Base-by-base conservation (phyloP, 2,888 invertebrate genomes). In the Ormyrus nitidulus region DNA sequence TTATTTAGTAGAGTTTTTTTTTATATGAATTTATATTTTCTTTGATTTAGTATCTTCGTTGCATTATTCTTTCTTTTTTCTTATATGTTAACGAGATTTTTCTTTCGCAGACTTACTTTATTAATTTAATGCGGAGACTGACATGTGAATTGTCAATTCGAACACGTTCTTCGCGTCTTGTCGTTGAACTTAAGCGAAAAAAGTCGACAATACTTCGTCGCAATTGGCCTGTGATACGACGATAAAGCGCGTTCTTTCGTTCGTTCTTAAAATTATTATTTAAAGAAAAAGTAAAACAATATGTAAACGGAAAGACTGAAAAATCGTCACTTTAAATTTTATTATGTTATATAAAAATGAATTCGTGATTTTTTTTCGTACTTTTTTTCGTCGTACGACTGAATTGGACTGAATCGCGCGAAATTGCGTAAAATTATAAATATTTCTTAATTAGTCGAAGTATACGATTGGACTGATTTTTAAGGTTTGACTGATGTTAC, bases 401-500 rank as follows among this genome's bases (percentile, higher is more conserved):
- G 88, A 89, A 89, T 89, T 88, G 87, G 89, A 81, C 77, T 76
- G 78, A 79, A 77, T 81, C 72, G 74, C 59, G 77, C 74, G 74
- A 81, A 78, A 82, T 34, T 34, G 34, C 34, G 34, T 34, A 34
- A 34, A 34, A 34, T 34, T 34, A 68, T 76, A 53, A 54, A 62
- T 77, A 77, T 79, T 77, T 82, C 68, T 80, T 81, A 77, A 70
- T 82, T 80, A 80, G 80, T 82, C 82, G 74, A 82, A 80, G 75
- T 80, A 82, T 89, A 87, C 87, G 86, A 88, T 88, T 88, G 86
- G 88, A 90, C 89, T 89, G 88, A 89, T 87, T 87, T 85, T 85
- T 84, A 87, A 87, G 86, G 87, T 87, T 89, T 88, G 90, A 90
- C 90, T 90, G 90, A 90, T 90, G 90, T 90, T 90, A 90, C 90